Evolutionary conservation across 2,888 invertebrate genomes (phyloP).

Genomic region (Epicampocera succincta): DNA sequence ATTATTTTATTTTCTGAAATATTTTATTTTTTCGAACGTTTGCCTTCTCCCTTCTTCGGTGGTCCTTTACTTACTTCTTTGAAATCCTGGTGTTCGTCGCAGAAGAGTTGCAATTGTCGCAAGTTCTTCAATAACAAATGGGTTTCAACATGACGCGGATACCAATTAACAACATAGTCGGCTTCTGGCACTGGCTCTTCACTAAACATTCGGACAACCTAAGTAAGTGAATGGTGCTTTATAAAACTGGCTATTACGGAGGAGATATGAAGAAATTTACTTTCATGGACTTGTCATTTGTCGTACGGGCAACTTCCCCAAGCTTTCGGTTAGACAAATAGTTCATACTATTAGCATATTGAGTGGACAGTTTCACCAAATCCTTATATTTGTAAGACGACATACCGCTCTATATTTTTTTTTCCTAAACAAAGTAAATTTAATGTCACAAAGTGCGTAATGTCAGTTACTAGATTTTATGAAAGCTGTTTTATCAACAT

Average conservation of each 20-base stretch:
- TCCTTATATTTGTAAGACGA: slow-evolving; percentile 85
- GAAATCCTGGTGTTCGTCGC: slow-evolving; percentile 95
- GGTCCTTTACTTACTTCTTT: slow-evolving; percentile 92
- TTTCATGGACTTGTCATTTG: slow-evolving; percentile 89
- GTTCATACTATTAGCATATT: slow-evolving; percentile 93
- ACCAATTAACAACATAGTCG: slow-evolving; percentile 89
- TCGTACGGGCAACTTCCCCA: slow-evolving; percentile 91
- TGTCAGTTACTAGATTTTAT: no score
- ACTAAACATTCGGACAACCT: slow-evolving; percentile 87
- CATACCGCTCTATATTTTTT: slow-evolving; percentile 80
- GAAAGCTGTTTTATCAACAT: no score
- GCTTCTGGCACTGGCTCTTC: slow-evolving; percentile 89
- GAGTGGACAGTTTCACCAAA: slow-evolving; percentile 87
- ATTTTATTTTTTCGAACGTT: slow-evolving; percentile 79
- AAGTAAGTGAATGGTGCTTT: no score
- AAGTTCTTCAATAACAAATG: slow-evolving; percentile 87
- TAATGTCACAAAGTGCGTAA: no score
- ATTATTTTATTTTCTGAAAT: no score
- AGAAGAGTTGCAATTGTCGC: slow-evolving; percentile 89
- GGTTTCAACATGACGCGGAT: slow-evolving; percentile 92
- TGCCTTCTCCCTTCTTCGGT: slow-evolving; percentile 83
- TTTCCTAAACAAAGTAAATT: no score
- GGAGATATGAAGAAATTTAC: slow-evolving; percentile 57
- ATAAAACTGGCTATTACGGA: slow-evolving; percentile 74
- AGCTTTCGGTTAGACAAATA: slow-evolving; percentile 93